These are phyloP conservation scores for Antheraea mylitta DNA, from an alignment of 1,140 invertebrate genomes.

Conservation along the genomic window DNA sequence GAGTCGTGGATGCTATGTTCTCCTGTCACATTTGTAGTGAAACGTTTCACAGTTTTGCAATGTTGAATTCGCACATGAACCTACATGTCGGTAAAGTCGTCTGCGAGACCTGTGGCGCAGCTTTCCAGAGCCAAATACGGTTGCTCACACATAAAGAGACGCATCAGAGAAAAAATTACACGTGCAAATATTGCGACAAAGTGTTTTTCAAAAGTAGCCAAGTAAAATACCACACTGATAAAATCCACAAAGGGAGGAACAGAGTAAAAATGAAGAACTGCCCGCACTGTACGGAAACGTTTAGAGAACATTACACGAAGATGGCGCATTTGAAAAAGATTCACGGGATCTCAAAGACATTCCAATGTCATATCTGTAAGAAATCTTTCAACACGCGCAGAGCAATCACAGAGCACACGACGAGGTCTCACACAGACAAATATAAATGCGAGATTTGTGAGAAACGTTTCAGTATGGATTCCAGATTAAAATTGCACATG, in stretches of 20 bases:
- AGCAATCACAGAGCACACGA: conserved; percentile 52
- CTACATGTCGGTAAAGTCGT: conserved; percentile 61
- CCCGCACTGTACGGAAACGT: conserved; percentile 35
- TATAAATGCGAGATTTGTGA: conserved; percentile 74
- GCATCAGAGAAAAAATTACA: conserved; percentile 40
- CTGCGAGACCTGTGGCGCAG: conserved; percentile 71
- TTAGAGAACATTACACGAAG: conserved; percentile 50
- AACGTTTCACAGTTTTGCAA: conserved; percentile 32
- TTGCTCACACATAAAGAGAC: conserved; percentile 66
- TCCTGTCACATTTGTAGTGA: conserved; percentile 39
- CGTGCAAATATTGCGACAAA: conserved; percentile 40
- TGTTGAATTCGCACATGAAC: conserved; percentile 55
- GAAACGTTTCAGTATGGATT: conserved; percentile 75
- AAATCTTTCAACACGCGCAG: conserved; percentile 33
- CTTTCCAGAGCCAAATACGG: conserved; percentile 58
- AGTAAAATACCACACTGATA: conserved; percentile 43
- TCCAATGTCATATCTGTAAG: conserved; percentile 45
- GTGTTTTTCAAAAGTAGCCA: conserved; percentile 42
- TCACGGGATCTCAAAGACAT: conserved; percentile 42
- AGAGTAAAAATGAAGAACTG: conserved; percentile 39
- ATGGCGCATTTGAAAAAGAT: conserved; percentile 45
- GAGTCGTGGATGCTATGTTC: conserved; percentile 30
- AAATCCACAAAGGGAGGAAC: conserved; percentile 38
- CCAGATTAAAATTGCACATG: conserved; percentile 85
- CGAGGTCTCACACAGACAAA: conserved; percentile 72